A percentile compares a stretch with the other conserved stretches of the same genome.
Conservation (phyloP, 2,797 vertebrate genomes). For the Spondyliosoma cantharus region DNA sequence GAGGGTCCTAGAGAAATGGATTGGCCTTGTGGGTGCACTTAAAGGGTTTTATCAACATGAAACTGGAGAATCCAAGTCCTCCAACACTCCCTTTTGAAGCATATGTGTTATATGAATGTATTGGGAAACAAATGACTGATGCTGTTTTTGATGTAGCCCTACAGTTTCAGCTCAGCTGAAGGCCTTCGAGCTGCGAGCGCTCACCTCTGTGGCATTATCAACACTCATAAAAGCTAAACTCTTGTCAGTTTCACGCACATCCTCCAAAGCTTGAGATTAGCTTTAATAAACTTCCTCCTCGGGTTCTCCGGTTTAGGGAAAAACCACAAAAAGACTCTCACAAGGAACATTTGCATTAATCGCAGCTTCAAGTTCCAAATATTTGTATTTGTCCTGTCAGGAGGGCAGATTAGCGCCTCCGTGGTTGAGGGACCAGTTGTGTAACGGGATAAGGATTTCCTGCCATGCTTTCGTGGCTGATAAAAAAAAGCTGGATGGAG, state of each 20-base stretch:
- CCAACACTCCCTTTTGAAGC: neutral
- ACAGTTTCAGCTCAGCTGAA: neutral
- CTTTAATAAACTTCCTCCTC: conserved; percentile 9
- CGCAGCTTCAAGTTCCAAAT: neutral
- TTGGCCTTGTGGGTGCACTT: conserved; percentile 38
- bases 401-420: conserved; percentile 21
- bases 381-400: conserved; percentile 37
- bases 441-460: conserved; percentile 73
- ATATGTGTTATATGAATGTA: neutral
- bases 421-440: conserved; percentile 53
- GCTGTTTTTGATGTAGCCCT: neutral
- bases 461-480: conserved; percentile 66
- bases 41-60: conserved; percentile 37
- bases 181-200: neutral
- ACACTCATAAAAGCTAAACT: conserved; percentile 29
- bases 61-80: conserved; percentile 22
- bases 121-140: neutral
- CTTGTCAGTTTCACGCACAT: neutral
- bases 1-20: conserved; percentile 28
- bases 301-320: neutral
- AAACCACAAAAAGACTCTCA: conserved; percentile 3
- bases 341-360: conserved; percentile 17
- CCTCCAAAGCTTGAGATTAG: neutral
- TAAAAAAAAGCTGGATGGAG: conserved; percentile 55
- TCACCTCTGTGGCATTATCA: neutral